phyloP scores from a whole-genome alignment of 1,140 invertebrate species.

The Nautilus pompilius region DNA sequence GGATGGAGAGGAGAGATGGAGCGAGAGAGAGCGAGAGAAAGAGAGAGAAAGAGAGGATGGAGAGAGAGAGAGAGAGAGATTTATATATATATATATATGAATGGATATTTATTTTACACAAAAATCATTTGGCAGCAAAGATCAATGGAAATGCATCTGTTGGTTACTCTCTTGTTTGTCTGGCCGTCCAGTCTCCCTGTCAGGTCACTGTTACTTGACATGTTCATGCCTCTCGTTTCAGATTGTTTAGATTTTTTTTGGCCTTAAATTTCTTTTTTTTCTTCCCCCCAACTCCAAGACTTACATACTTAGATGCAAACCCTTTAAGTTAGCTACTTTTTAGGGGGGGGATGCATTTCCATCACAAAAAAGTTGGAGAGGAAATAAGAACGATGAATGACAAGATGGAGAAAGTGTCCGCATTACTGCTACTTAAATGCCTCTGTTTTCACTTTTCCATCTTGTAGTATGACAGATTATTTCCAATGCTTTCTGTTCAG shows the following conservation, averaged over 20 bases:
- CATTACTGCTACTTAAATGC: too few species aligned
- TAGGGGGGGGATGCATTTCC: too few species aligned
- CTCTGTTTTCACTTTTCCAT: too few species aligned
- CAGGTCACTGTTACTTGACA: neutral
- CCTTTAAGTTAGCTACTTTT: too few species aligned
- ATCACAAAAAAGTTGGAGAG: too few species aligned
- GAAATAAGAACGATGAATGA: too few species aligned
- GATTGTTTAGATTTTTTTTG: neutral
- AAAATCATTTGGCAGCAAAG: neutral
- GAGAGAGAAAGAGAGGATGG: neutral
- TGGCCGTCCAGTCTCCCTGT: neutral
- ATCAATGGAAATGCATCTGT: neutral
- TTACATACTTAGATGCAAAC: too few species aligned
- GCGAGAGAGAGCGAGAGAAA: neutral
- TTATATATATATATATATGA: neutral
- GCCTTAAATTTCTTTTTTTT: neutral
- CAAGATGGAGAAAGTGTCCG: too few species aligned
- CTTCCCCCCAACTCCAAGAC: too few species aligned
- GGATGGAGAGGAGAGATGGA: neutral
- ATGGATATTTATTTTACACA: neutral
- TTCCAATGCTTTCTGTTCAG: too few species aligned
- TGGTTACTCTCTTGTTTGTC: neutral
- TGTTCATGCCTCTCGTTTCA: neutral
- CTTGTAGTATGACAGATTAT: too few species aligned
- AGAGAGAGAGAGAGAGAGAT: neutral